A percentile compares a stretch with the other conserved stretches of the same genome.
Conservation (phyloP, 2,113 vertebrate species). For the Oxyruncus cristatus region DNA sequence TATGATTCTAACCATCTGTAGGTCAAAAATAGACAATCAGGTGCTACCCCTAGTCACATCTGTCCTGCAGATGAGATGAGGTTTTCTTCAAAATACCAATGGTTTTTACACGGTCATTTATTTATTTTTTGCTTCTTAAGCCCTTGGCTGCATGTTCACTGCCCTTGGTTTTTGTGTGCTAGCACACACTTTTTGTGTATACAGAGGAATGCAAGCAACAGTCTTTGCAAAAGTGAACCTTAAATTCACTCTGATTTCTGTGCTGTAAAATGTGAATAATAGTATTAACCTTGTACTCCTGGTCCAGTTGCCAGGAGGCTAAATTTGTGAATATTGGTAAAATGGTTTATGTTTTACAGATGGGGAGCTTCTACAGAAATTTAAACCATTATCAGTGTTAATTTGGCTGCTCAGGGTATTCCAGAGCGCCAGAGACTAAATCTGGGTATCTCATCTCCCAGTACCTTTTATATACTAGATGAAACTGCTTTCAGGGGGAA, state of each 20-base stretch:
- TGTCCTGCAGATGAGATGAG: slow-evolving; percentile 37
- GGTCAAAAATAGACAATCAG: slow-evolving; percentile 55
- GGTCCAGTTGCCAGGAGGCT: slow-evolving; percentile 2
- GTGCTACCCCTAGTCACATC: slow-evolving; percentile 14
- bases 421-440: not conserved
- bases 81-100: not conserved
- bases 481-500: not conserved
- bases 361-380: not conserved
- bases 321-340: not conserved
- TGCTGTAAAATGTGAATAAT: slow-evolving; percentile 2
- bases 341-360: slow-evolving; percentile 10
- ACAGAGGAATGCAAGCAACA: not conserved
- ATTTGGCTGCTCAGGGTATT: not conserved
- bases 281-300: slow-evolving; percentile 5
- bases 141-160: not conserved
- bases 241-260: slow-evolving; percentile 6
- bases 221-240: not conserved
- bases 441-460: not conserved
- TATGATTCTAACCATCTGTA: slow-evolving; percentile 47
- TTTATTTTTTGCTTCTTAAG: not conserved
- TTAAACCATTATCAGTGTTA: not conserved
- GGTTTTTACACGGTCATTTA: not conserved
- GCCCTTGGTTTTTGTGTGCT: not conserved
- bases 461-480: not conserved
- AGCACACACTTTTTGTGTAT: not conserved